A percentile compares a stretch with the other conserved stretches of the same genome.
These are phyloP conservation scores for Porites cylindrica DNA, from an alignment of 92 coral and sea anemone genomes.

Conservation along the genomic window DNA sequence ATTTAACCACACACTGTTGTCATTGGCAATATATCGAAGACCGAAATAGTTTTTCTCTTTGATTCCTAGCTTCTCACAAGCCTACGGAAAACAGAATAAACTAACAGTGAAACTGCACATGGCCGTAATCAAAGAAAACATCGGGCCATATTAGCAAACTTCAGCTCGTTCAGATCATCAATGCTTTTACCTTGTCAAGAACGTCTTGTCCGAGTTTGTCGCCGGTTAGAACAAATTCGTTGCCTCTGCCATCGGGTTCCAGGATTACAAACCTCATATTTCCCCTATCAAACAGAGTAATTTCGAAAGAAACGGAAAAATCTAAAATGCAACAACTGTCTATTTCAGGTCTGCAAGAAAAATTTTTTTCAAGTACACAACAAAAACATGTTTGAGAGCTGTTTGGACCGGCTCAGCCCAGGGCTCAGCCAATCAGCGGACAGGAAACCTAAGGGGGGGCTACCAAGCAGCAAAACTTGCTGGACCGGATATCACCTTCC, in stretches of 20 bases:
- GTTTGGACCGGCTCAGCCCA: conserved; percentile 76
- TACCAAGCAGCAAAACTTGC: conserved; percentile 78
- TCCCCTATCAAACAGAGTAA: background rate
- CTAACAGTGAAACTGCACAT: conserved; percentile 5
- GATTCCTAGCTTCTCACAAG: conserved; percentile 90
- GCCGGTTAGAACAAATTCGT: conserved; percentile 91
- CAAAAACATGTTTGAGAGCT: conserved; percentile 66
- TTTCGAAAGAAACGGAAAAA: background rate
- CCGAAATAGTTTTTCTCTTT: conserved; percentile 97
- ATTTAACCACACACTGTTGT: conserved; percentile 92
- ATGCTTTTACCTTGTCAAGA: conserved; percentile 89
- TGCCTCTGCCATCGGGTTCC: conserved; percentile 90
- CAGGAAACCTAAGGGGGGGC: conserved; percentile 35
- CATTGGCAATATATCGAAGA: conserved; percentile 83
- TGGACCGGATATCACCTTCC: conserved; percentile 65
- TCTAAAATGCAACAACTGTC: background rate
- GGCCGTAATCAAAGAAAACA: conserved; percentile 27
- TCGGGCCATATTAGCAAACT: conserved; percentile 24
- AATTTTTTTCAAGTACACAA: conserved; percentile 51
- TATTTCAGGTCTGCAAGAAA: conserved; percentile 38
- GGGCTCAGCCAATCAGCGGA: conserved; percentile 78
- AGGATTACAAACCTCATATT: conserved; percentile 88
- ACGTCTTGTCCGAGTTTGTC: conserved; percentile 95
- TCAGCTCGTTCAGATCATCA: conserved; percentile 7
- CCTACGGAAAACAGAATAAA: conserved; percentile 57